phyloP scores from a whole-genome alignment of 2,113 vertebrate species.

The Pseudorasbora parva region DNA sequence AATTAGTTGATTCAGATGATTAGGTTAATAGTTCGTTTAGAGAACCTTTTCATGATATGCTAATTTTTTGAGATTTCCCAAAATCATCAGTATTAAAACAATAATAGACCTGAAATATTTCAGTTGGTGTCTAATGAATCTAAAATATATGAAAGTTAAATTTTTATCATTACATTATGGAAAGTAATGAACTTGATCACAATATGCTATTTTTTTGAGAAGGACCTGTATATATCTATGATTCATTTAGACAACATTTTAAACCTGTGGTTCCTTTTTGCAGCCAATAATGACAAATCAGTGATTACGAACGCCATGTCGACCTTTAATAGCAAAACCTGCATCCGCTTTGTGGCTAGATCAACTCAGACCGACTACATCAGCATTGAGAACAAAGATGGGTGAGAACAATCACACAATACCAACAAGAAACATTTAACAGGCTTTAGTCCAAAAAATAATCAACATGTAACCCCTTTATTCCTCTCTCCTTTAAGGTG shows the following conservation, averaged over 20 bases:
- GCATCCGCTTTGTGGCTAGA: slow-evolving; percentile 55
- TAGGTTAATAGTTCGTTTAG: no score
- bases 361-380: slow-evolving; percentile 54
- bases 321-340: slow-evolving; percentile 50
- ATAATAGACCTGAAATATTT: no score
- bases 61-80: no score
- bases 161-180: no score
- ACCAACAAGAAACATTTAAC: neutral
- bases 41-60: no score
- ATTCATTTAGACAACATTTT: neutral
- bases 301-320: slow-evolving; percentile 54
- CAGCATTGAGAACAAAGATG: slow-evolving; percentile 54
- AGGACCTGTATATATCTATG: neutral
- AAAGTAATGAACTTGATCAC: no score
- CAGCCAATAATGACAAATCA: slow-evolving; percentile 40
- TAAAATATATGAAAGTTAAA: no score
- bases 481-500: slow-evolving; percentile 56
- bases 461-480: neutral
- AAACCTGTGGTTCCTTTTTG: neutral
- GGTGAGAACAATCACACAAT: slow-evolving; percentile 43
- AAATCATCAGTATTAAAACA: no score
- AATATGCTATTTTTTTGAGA: no score
- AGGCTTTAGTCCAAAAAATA: no score
- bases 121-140: no score
- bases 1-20: no score